Evolutionary conservation across 2,113 vertebrate species (phyloP).

Genomic region (human (Homo sapiens)): DNA sequence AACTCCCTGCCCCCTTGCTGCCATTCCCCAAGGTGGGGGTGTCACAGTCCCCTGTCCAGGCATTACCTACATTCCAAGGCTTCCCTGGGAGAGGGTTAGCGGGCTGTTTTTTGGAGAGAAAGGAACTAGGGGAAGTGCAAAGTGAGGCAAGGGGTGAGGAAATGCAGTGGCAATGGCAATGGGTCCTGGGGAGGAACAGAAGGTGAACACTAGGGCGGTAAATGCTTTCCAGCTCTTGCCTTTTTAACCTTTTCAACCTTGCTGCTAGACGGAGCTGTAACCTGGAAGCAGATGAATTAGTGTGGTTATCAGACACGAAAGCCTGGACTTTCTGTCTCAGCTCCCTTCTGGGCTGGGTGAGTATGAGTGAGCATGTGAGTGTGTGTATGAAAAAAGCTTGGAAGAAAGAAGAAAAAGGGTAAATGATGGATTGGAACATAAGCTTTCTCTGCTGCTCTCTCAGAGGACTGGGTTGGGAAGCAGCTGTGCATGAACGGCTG

Average conservation of each 20-base stretch:
- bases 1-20: neutral
- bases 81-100: rapidly evolving
- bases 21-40: neutral
- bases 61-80: neutral
- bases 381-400: neutral
- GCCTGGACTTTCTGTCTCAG: neutral
- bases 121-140: neutral
- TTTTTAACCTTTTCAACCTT: neutral
- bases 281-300: neutral
- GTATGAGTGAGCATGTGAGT: too few relatives aligned
- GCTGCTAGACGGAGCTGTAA: neutral
- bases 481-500: rapidly evolving
- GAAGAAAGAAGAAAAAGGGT: neutral
- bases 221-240: neutral
- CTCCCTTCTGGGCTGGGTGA: neutral
- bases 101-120: conserved; percentile 39
- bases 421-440: neutral
- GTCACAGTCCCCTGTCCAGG: neutral
- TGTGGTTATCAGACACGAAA: neutral
- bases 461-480: neutral
- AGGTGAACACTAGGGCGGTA: rapidly evolving
- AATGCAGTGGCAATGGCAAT: neutral
- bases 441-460: neutral
- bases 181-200: rapidly evolving
- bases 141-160: neutral